Percentiles rank a stretch among this genome's conserved stretches.
These are phyloP conservation scores for Podarcis cretensis DNA, from an alignment of 2,113 vertebrate species.

Conservation along the genomic window DNA sequence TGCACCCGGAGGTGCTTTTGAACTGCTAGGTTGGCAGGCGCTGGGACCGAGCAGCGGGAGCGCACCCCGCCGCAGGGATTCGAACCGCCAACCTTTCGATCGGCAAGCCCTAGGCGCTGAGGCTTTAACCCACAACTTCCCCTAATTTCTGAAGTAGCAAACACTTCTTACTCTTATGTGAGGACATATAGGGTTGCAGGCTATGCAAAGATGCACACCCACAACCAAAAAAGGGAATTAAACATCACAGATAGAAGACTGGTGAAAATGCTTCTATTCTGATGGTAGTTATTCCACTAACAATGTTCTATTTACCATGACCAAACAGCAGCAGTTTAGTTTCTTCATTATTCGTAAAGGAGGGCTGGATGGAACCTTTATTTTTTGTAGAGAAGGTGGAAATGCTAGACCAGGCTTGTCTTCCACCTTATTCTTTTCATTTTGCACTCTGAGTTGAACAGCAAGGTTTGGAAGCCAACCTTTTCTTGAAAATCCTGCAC, in stretches of 20 bases:
- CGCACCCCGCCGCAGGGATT: too few species aligned
- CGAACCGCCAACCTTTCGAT: too few species aligned
- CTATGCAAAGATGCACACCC: background rate
- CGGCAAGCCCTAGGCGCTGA: too few species aligned
- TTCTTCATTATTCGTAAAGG: background rate
- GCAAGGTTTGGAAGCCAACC: background rate
- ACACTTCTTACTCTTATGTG: background rate
- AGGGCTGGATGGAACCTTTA: background rate
- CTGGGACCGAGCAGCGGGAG: too few species aligned
- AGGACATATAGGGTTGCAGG: background rate
- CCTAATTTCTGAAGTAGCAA: background rate
- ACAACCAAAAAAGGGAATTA: background rate
- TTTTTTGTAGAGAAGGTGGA: background rate
- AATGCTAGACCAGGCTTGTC: background rate
- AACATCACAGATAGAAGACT: background rate
- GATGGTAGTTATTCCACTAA: background rate
- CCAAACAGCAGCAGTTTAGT: background rate
- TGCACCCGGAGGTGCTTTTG: too few species aligned
- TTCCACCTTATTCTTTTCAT: background rate
- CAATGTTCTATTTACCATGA: background rate
- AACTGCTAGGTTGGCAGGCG: too few species aligned
- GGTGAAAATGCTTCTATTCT: background rate
- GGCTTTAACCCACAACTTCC: too few species aligned
- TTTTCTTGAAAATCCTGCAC: background rate
- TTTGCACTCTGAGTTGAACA: background rate